These are phyloP conservation scores for Agriopis marginaria DNA, from an alignment of 2,888 invertebrate species.

Conservation along the genomic window DNA sequence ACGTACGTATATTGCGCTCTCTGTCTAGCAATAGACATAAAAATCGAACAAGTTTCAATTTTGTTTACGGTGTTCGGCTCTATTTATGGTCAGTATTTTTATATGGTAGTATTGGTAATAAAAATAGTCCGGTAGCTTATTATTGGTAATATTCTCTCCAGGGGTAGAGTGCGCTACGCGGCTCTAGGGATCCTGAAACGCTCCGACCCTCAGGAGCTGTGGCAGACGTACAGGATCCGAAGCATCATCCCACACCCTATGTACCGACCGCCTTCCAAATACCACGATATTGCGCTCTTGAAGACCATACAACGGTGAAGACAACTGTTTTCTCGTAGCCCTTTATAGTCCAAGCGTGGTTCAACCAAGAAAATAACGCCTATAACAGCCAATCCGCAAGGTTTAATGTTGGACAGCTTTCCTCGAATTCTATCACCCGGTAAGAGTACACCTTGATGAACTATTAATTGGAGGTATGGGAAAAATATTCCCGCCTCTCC, in stretches of 20 bases:
- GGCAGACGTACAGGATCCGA: slow-evolving; percentile 11
- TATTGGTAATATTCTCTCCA: background rate
- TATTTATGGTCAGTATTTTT: too few species aligned
- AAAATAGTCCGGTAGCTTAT: too few species aligned
- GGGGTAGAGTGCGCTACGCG: slow-evolving; percentile 2
- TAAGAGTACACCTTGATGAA: background rate
- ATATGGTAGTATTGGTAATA: too few species aligned
- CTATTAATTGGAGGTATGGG: too few species aligned
- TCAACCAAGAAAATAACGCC: too few species aligned
- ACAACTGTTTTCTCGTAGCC: background rate
- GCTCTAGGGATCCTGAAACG: slow-evolving; percentile 41
- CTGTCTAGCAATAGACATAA: too few species aligned
- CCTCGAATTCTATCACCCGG: background rate
- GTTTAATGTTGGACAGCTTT: background rate
- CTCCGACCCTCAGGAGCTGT: slow-evolving; percentile 44
- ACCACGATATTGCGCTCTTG: slow-evolving; percentile 58
- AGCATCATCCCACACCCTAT: slow-evolving; percentile 39
- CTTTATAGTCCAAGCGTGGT: too few species aligned
- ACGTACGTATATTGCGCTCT: too few species aligned
- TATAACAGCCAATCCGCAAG: background rate
- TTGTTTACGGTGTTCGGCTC: too few species aligned
- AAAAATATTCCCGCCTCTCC: too few species aligned
- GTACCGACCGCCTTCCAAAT: slow-evolving; percentile 49
- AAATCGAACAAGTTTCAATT: too few species aligned
- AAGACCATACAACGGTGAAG: slow-evolving; percentile 1